Conservation (phyloP, 2,888 invertebrate species). For the Thereva nobilitata region DNA sequence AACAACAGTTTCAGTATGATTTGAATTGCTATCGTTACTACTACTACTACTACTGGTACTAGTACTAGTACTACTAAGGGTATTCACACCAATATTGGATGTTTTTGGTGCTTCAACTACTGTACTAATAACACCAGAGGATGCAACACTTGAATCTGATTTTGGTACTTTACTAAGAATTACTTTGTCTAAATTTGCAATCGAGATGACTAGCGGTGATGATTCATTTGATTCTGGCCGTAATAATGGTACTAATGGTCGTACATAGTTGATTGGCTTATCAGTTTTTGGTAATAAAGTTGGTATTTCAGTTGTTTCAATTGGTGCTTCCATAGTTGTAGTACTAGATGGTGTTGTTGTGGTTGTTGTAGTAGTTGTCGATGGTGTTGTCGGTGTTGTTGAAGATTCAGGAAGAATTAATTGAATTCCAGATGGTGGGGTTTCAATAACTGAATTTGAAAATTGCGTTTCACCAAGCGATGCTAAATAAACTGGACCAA, state of each 20-base stretch:
- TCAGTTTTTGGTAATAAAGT: constrained; percentile 31
- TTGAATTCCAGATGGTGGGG: background rate
- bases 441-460: constrained; percentile 43
- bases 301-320: constrained; percentile 38
- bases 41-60: constrained; percentile 40
- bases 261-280: constrained; percentile 50
- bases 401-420: no score
- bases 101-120: constrained; percentile 49
- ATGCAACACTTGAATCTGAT: constrained; percentile 50
- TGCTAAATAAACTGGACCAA: constrained; percentile 58
- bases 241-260: constrained; percentile 55
- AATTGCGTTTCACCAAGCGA: constrained; percentile 53
- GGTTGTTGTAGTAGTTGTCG: constrained; percentile 43
- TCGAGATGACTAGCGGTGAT: constrained; percentile 58
- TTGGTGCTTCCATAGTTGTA: constrained; percentile 43
- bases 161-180: constrained; percentile 55
- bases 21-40: constrained; percentile 41
- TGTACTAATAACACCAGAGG: constrained; percentile 50
- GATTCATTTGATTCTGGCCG: constrained; percentile 58
- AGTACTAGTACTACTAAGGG: constrained; percentile 27
- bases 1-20: constrained; percentile 43
- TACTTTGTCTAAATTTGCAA: constrained; percentile 58
- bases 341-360: constrained; percentile 35
- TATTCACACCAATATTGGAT: constrained; percentile 13
- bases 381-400: constrained; percentile 37